A percentile compares a stretch with the other conserved stretches of the same genome.
Conservation (phyloP, 2,888 invertebrate species). For the Phaonia tiefii region DNA sequence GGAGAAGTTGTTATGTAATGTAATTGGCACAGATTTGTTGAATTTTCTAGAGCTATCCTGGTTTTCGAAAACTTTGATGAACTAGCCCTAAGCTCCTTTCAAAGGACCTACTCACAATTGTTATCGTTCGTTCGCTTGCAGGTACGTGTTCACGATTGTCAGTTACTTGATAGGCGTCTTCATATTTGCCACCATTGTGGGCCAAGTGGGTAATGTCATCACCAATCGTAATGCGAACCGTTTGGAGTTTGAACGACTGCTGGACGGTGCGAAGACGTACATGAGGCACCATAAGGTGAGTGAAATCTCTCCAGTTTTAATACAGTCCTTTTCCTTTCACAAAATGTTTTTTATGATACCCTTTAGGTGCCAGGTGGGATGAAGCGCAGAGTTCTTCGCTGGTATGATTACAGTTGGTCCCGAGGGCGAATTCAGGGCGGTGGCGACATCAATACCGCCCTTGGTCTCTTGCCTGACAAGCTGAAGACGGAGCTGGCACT, state of each 20-base stretch:
- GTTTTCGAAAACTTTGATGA: slow-evolving; percentile 79
- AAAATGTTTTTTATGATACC: neutral
- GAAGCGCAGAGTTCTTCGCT: slow-evolving; percentile 96
- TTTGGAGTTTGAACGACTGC: slow-evolving; percentile 94
- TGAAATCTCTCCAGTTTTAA: slow-evolving; percentile 25
- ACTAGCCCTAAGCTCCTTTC: neutral
- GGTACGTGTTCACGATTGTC: slow-evolving; percentile 97
- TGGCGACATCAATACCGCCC: slow-evolving; percentile 96
- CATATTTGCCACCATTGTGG: slow-evolving; percentile 98
- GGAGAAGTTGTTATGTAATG: slow-evolving; percentile 11
- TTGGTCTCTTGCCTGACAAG: slow-evolving; percentile 96
- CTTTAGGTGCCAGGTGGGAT: slow-evolving; percentile 89
- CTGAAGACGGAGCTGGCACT: slow-evolving; percentile 97
- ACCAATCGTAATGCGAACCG: slow-evolving; percentile 98
- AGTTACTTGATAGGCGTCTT: slow-evolving; percentile 98
- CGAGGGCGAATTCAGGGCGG: slow-evolving; percentile 97
- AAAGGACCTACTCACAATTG: neutral
- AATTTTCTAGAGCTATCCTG: slow-evolving; percentile 53
- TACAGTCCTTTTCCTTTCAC: neutral
- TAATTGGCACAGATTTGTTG: slow-evolving; percentile 15
- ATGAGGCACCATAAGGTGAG: slow-evolving; percentile 96
- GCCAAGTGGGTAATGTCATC: slow-evolving; percentile 98
- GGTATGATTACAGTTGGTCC: slow-evolving; percentile 99
- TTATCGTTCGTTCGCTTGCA: slow-evolving; percentile 81
- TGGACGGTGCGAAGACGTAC: slow-evolving; percentile 98